Evolutionary conservation across 2,888 invertebrate genomes (phyloP).

Genomic region (Palloptera scutellata): DNA sequence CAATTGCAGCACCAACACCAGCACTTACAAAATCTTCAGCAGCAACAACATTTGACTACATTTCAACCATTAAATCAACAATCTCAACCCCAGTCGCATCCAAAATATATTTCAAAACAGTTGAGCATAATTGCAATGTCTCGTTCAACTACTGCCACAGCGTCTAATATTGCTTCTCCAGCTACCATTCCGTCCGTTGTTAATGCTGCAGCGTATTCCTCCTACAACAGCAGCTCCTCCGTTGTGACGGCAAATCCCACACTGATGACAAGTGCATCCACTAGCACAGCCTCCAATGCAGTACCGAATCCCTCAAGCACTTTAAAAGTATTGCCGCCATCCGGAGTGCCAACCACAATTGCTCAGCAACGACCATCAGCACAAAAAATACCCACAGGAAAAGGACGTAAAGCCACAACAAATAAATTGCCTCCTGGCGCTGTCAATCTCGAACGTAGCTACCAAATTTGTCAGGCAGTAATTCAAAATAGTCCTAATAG

Average conservation of each 20-base stretch:
- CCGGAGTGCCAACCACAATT: constrained; percentile 60
- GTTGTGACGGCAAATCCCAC: constrained; percentile 23
- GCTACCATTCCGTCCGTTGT: constrained; percentile 54
- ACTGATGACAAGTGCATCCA: constrained; percentile 32
- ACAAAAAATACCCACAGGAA: constrained; percentile 58
- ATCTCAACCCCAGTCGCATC: constrained; percentile 44
- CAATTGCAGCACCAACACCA: constrained; percentile 42
- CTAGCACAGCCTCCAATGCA: constrained; percentile 60
- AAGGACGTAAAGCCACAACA: constrained; percentile 63
- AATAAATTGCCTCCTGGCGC: constrained; percentile 88
- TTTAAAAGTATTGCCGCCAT: constrained; percentile 55
- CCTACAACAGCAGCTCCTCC: constrained; percentile 32
- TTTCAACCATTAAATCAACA: constrained; percentile 38
- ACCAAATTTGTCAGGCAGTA: constrained; percentile 93
- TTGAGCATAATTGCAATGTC: constrained; percentile 60
- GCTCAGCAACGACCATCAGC: constrained; percentile 59
- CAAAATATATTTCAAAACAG: constrained; percentile 59
- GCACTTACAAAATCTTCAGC: constrained; percentile 44
- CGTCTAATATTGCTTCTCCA: constrained; percentile 47
- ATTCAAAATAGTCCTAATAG: constrained; percentile 93
- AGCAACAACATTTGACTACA: constrained; percentile 42
- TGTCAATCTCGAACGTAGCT: constrained; percentile 91
- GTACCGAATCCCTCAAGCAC: constrained; percentile 60
- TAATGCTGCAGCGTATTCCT: constrained; percentile 39
- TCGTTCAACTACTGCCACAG: constrained; percentile 45